Evolutionary conservation across 2,888 invertebrate genomes (phyloP), one percentile per base, ranked within the genome.

Genomic region (Aspidapion aeneum): DNA sequence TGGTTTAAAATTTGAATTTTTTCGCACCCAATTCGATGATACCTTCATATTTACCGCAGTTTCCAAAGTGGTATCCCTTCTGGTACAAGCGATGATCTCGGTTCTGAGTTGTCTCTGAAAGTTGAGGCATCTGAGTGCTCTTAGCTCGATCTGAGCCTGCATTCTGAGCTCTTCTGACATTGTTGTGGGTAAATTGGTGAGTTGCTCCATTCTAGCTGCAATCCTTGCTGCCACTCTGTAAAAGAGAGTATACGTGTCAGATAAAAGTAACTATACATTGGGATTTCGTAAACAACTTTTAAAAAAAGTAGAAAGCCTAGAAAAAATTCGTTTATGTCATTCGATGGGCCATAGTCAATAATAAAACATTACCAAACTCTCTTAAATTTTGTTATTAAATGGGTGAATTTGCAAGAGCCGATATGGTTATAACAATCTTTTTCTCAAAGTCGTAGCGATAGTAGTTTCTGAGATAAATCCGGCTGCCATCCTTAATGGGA

Each of bases 41-140:
- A 65, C 65, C 57, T 68, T 73, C 55, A 97, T 93, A 80, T 98
- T 98, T 1, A 98, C 91, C 0, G 98, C 97, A 0, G 98, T 98
- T 82, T 99, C 99, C 55, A 99, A 80, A 0, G 97, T 97, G 0
- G 98, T 97, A 77, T 99, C 98, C 58, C 93, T 87, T 7, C 97
- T 87, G 67, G 97, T 95, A 78, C 96, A 95, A 0, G 89, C 88
- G 21, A 90, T 83, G 71, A 93, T 93, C 85, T 96, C 95, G 66
- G 89, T 87, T 62, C 94, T 84, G 61, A 97, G 82, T 78, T 96
- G 96, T 62, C 98, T 87, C 80, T 99, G 99, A 79, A 98, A 96
- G 80, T 98, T 98, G 7, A 98, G 83, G 12, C 99, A 91, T 20
- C 98, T 85, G 60, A 99, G 82, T 52, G 98, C 98, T 65, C 98